Evolutionary conservation across 2,113 vertebrate species (phyloP), one percentile per base, ranked within the genome.

Genomic region (Oxyruncus cristatus): DNA sequence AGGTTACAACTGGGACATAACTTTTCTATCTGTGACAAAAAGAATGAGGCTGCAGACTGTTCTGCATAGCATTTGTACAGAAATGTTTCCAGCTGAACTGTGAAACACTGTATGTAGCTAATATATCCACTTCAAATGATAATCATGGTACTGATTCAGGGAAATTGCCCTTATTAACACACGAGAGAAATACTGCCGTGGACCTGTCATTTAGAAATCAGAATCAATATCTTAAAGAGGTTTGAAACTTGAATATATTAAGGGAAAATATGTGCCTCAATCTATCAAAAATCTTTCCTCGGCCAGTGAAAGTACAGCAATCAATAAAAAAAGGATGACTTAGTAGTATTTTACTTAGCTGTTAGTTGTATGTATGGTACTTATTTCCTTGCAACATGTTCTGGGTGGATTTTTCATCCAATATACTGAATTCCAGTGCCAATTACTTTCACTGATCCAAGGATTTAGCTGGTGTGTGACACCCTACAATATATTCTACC

Each of bases 171-270:
- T 66, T 86, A 86, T 73, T 94, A 93, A 93, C 0, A 0, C 58
- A 72, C n/a, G 30, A 90, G 35, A 74, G 68, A 78, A 76, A 86
- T 20, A 59, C 53, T 41, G 76, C 50, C 80, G 94, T 88, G 46
- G 47, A 88, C 76, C 66, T 79, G 79, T 47, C 81, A 79, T 50
- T 79, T 75, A 55, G 41, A 87, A 94, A 89, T 92, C 53, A 72
- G 39, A 92, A 90, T 91, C 87, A 49, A 5, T 93, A 94, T n/a
- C 66, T 92, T 77, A 77, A 82, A 95, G n/a, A 88, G 35, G 30
- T 33, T 75, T 66, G 78, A 68, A 94, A 90, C 55, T 39, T 62
- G 33, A 85, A 70, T 70, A 77, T 53, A 71, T 58, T 68, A 79
- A 46, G 33, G 73, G 73, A 91, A 91, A 87, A 72, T 30, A 49